Evolutionary conservation across 2,113 vertebrate genomes (phyloP).

Genomic region (Urocynchramus pylzowi): DNA sequence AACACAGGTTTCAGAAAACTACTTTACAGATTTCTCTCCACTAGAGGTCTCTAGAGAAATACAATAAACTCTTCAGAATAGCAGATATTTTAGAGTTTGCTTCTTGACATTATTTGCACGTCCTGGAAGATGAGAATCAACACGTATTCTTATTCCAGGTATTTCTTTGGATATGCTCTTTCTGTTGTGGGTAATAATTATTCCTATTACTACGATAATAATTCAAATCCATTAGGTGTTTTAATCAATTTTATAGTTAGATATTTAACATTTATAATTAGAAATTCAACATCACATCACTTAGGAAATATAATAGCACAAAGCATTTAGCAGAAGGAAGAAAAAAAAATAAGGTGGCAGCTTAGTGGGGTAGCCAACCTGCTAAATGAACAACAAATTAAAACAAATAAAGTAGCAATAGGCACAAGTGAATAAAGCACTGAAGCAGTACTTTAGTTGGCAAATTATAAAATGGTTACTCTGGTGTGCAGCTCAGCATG

Average conservation of each 20-base stretch:
- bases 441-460: background rate
- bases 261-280: background rate
- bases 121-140: background rate
- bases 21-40: conserved; percentile 48
- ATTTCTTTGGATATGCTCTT: background rate
- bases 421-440: background rate
- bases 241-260: background rate
- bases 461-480: background rate
- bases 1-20: background rate
- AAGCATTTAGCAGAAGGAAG: background rate
- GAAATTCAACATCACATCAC: background rate
- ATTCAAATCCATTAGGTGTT: background rate
- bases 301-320: background rate
- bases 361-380: background rate
- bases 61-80: background rate
- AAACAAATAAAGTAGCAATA: background rate
- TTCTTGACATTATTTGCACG: background rate
- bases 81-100: background rate
- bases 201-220: background rate
- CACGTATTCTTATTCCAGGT: background rate
- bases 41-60: conserved; percentile 78
- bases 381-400: background rate
- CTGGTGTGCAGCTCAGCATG: background rate
- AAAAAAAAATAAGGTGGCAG: background rate
- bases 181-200: background rate